Evolutionary conservation across 1,140 invertebrate species (phyloP), one percentile per base, ranked within the genome.

Genomic region (Agraylea sexmaculata): DNA sequence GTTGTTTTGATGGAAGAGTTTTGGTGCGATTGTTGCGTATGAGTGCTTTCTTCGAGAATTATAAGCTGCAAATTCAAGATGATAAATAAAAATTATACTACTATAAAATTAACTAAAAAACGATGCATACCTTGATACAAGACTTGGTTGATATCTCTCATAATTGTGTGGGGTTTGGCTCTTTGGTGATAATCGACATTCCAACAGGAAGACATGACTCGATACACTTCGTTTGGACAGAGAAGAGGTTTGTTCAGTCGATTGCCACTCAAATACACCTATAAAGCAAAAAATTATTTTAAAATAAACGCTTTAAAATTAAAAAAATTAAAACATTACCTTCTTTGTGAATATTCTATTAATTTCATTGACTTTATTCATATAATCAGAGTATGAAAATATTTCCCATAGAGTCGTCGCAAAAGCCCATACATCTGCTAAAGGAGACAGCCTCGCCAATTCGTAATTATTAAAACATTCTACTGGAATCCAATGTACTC

Each of bases 391-490:
- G n/a, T n/a, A n/a, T 0, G 81, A 80, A 66, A 91, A 93, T 45
- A 93, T 83, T 62, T 92, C 81, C 83, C 87, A 91, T 7, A 90
- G 53, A 8, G 87, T 90, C 12, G 88, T 92, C 2, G 81, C 85
- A 51, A 87, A 78, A 11, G 87, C 84, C 86, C 87, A 93, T 15
- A 90, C 73, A 54, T 93, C 87, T 18, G 81, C 78, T 17, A 72
- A 64, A 0, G 70, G 63, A 30, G 74, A 78, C 17, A 61, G 64
- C 46, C 71, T 73, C 15, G 78, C 80, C 30, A 68, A 62, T 48
- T 75, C 70, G 48, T 77, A 67, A 58, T 83, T 77, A 1, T 62
- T 53, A 55, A 83, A 80, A 54, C 75, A 83, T 58, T 89, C 85
- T 2, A 78, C 72, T 1, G 87, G 85, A 50, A 90, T 75, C 87